Conservation (phyloP, 2,888 invertebrate genomes). For the Macrosiphum euphorbiae region DNA sequence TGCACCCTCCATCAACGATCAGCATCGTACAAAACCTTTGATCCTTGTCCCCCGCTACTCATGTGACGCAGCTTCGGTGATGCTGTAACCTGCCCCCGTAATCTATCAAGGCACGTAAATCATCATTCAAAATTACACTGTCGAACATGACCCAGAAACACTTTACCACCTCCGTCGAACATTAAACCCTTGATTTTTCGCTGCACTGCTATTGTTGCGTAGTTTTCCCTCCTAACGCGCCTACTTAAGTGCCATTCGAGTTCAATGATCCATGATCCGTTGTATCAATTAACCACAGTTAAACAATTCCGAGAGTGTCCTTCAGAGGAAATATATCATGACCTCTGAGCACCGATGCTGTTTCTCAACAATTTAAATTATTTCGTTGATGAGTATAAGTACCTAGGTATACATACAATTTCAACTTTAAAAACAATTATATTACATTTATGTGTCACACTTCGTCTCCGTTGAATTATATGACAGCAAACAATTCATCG, state of each 20-base stretch:
- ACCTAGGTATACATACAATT: neutral
- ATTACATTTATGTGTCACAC: neutral
- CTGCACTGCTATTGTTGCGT: neutral
- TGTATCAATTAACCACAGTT: constrained; percentile 12
- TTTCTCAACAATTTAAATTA: neutral
- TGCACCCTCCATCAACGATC: neutral
- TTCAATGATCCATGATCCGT: constrained; percentile 7
- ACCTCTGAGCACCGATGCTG: neutral
- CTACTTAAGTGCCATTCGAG: neutral
- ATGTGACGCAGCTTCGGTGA: neutral
- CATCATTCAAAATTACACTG: constrained; percentile 15
- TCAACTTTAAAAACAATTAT: neutral
- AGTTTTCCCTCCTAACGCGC: neutral
- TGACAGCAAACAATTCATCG: neutral
- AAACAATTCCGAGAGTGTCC: constrained; percentile 12
- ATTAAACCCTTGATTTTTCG: constrained; percentile 11
- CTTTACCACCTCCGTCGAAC: neutral
- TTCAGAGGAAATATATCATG: neutral
- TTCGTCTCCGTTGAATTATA: neutral
- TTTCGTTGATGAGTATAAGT: neutral
- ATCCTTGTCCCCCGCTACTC: neutral
- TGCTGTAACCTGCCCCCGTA: neutral
- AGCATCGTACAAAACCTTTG: constrained; percentile 18
- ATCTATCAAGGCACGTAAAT: constrained; percentile 26
- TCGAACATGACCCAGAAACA: neutral